These are phyloP conservation scores for Rhinichthys osculus DNA, from an alignment of 2,797 vertebrate species.

Conservation along the genomic window DNA sequence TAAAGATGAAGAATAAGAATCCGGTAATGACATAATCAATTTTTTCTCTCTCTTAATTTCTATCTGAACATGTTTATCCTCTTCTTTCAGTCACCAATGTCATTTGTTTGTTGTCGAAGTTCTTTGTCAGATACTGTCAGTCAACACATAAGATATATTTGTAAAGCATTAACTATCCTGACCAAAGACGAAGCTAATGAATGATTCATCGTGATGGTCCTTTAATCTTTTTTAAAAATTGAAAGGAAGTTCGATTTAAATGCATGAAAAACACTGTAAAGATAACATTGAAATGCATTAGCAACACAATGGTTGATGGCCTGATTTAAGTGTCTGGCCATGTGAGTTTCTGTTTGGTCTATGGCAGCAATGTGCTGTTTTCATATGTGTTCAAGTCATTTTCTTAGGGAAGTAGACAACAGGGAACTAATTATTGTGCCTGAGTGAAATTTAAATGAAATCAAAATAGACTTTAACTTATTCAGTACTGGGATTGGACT, in stretches of 20 bases:
- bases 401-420: background rate
- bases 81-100: background rate
- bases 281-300: background rate
- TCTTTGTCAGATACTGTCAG: background rate
- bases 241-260: background rate
- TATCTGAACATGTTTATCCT: background rate
- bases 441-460: background rate
- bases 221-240: background rate
- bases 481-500: background rate
- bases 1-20: background rate
- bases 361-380: background rate
- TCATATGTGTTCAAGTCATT: background rate
- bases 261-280: background rate
- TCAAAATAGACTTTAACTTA: background rate
- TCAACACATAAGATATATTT: background rate
- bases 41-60: background rate
- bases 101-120: background rate
- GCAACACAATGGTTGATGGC: background rate
- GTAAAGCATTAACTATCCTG: conserved; percentile 38
- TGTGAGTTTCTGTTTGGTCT: background rate
- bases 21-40: background rate
- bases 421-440: background rate
- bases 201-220: background rate
- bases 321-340: background rate
- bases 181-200: background rate